Conservation (phyloP, 2,888 invertebrate genomes). For the Sinohyriopsis cumingii region DNA sequence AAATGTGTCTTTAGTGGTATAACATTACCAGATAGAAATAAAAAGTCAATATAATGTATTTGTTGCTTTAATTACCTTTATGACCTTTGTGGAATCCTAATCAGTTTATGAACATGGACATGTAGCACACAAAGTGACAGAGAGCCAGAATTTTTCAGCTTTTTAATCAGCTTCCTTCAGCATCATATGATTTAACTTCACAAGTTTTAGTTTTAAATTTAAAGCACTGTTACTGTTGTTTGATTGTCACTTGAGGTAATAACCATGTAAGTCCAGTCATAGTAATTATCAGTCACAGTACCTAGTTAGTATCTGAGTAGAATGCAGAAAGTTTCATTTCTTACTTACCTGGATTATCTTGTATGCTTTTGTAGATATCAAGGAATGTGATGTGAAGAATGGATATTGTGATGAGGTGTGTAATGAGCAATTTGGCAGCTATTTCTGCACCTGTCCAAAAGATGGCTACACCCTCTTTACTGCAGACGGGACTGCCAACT, state of each 20-base stretch:
- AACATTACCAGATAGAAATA: too few species aligned
- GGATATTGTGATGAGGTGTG: constrained; percentile 18
- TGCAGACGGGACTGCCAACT: constrained; percentile 93
- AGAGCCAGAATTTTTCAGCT: too few species aligned
- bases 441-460: constrained; percentile 73
- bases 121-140: too few species aligned
- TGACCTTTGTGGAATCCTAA: too few species aligned
- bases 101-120: too few species aligned
- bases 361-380: constrained; percentile 14
- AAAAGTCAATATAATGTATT: too few species aligned
- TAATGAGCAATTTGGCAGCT: constrained; percentile 9
- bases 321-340: not conserved
- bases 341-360: not conserved
- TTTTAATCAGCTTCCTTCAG: too few species aligned
- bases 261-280: not conserved
- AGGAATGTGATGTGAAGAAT: constrained; percentile 19
- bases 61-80: too few species aligned
- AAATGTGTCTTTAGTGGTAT: too few species aligned
- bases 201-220: not conserved
- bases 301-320: too few species aligned
- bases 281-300: not conserved
- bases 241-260: not conserved
- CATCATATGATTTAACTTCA: not conserved
- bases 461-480: constrained; percentile 86
- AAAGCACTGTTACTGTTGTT: not conserved